phyloP scores from a whole-genome alignment of 2,113 vertebrate genomes.

The Notarius lentiginosus region DNA sequence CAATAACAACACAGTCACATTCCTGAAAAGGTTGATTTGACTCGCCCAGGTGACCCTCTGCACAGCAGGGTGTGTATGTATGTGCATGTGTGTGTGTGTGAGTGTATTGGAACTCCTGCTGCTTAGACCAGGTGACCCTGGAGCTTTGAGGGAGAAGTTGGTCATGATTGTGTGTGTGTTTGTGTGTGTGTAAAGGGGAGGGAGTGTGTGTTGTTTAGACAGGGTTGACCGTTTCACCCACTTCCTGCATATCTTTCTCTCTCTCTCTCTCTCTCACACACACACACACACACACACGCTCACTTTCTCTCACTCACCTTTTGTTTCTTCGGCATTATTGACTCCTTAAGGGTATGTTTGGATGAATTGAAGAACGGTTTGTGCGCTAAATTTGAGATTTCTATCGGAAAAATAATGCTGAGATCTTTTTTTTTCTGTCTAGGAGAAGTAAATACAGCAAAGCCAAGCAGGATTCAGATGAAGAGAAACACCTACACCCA shows the following conservation, averaged over 20 bases:
- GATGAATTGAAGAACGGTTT: not conserved
- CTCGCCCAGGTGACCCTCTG: constrained; percentile 50
- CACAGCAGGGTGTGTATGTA: constrained; percentile 32
- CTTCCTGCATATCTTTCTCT: constrained; percentile 11
- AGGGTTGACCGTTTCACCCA: constrained; percentile 2
- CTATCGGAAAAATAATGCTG: not conserved
- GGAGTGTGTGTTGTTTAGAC: constrained; percentile 15
- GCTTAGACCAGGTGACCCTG: constrained; percentile 23
- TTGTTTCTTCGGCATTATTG: not conserved
- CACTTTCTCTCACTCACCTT: constrained; percentile 1
- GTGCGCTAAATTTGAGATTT: not conserved
- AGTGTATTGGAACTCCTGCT: constrained; percentile 19
- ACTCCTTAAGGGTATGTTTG: not conserved
- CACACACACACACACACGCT: not conserved
- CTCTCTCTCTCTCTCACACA: constrained; percentile 9
- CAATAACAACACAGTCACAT: constrained; percentile 53
- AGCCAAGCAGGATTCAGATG: constrained; percentile 95
- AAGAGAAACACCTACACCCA: constrained; percentile 92
- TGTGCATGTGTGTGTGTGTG: not conserved
- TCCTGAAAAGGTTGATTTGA: constrained; percentile 43
- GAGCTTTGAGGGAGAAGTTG: constrained; percentile 11
- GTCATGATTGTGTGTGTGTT: not conserved
- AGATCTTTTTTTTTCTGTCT: constrained; percentile 50
- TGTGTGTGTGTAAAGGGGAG: not conserved
- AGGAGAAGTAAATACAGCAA: constrained; percentile 97